Conservation (phyloP, 2,113 vertebrate species). For the Sinocyclocheilus anophthalmus region DNA sequence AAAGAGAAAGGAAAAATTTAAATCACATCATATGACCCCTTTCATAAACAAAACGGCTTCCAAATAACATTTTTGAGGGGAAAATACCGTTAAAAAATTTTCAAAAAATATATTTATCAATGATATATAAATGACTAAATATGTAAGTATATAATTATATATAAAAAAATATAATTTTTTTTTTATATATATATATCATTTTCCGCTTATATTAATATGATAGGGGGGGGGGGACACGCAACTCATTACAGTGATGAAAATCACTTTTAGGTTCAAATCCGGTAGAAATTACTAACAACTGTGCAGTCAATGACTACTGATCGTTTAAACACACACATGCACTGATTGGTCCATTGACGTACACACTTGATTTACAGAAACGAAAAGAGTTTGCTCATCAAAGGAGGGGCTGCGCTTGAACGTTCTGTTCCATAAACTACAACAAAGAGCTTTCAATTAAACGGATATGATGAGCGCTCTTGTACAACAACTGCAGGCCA, state of each 20-base stretch:
- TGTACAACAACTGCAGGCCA: slow-evolving; percentile 43
- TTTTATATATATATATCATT: too few relatives aligned
- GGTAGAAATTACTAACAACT: not conserved
- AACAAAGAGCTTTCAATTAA: slow-evolving; percentile 53
- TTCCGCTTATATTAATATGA: not conserved
- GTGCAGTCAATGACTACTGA: not conserved
- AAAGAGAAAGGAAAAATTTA: too few relatives aligned
- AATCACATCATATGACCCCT: too few relatives aligned
- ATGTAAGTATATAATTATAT: too few relatives aligned
- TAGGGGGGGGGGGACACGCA: too few relatives aligned
- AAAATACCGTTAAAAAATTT: too few relatives aligned
- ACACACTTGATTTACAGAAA: slow-evolving; percentile 16
- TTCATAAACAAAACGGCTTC: too few relatives aligned
- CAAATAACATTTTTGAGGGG: too few relatives aligned
- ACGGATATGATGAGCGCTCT: slow-evolving; percentile 22
- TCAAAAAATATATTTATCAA: too few relatives aligned
- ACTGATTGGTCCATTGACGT: not conserved
- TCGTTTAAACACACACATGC: not conserved
- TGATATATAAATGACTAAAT: too few relatives aligned
- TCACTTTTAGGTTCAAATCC: not conserved
- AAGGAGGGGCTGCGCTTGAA: not conserved
- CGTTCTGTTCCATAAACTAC: slow-evolving; percentile 15
- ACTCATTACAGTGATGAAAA: not conserved
- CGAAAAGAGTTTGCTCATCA: not conserved
- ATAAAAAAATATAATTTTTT: too few relatives aligned